Conservation (phyloP, 1,140 invertebrate genomes). For the Rhysida immarginata region DNA sequence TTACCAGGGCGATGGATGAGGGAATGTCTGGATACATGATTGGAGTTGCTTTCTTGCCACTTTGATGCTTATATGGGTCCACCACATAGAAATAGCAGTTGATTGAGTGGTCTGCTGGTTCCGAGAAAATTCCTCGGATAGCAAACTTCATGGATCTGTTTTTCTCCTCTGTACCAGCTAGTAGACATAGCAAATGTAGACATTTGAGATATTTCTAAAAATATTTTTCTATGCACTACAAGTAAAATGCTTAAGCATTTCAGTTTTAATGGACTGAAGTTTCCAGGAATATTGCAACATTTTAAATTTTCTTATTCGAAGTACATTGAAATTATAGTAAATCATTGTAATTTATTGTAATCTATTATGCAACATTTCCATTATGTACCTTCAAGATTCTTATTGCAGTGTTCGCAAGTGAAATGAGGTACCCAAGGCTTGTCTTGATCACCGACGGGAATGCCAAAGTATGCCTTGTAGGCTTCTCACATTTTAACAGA, state of each 20-base stretch:
- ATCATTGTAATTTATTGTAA: too few relatives aligned
- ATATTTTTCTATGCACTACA: too few relatives aligned
- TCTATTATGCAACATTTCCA: too few relatives aligned
- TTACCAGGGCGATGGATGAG: neutral
- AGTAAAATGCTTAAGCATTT: too few relatives aligned
- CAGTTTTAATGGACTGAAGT: neutral
- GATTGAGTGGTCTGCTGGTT: conserved; percentile 17
- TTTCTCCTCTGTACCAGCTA: conserved; percentile 18
- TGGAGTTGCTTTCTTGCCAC: conserved; percentile 16
- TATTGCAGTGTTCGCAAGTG: conserved; percentile 5
- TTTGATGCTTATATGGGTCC: conserved; percentile 17
- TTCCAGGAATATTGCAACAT: neutral
- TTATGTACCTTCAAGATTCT: conserved; percentile 8
- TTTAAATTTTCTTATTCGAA: too few relatives aligned
- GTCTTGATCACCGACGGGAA: conserved; percentile 10
- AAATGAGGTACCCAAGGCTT: conserved; percentile 8
- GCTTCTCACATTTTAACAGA: neutral
- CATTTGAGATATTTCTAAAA: too few relatives aligned
- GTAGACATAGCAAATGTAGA: neutral
- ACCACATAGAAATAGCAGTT: conserved; percentile 20
- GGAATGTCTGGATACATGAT: conserved; percentile 14
- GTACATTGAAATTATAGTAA: too few relatives aligned
- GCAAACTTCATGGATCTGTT: conserved; percentile 16
- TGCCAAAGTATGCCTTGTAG: neutral
- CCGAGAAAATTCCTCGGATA: conserved; percentile 18